These are phyloP conservation scores for Colistium nudipinnis DNA, from an alignment of 2,113 vertebrate genomes.

Conservation along the genomic window DNA sequence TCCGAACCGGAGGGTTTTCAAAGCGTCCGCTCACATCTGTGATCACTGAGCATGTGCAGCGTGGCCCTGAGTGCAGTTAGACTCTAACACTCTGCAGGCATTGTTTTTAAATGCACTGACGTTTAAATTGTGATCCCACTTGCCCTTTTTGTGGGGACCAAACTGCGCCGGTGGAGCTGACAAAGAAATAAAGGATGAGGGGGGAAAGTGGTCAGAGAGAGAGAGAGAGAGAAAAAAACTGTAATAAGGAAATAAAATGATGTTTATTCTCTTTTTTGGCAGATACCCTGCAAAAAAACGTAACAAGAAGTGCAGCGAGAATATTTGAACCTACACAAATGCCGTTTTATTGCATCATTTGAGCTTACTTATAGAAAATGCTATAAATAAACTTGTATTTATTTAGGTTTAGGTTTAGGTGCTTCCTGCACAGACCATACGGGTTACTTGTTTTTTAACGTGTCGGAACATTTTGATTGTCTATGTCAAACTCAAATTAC, in stretches of 20 bases:
- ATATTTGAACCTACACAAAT: too few relatives aligned
- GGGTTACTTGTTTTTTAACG: too few relatives aligned
- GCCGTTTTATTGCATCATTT: too few relatives aligned
- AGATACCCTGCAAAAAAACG: background rate
- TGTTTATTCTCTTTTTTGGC: background rate
- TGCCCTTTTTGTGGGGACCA: slow-evolving; percentile 69
- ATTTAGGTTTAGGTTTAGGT: too few relatives aligned
- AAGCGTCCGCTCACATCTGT: slow-evolving; percentile 71
- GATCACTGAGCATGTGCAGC: slow-evolving; percentile 53
- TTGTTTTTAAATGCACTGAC: slow-evolving; percentile 66
- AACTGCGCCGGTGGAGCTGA: slow-evolving; percentile 31
- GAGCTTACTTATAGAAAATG: too few relatives aligned
- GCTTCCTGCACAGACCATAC: too few relatives aligned
- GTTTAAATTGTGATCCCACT: slow-evolving; percentile 81
- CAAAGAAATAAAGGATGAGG: slow-evolving; percentile 17
- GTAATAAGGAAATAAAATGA: background rate
- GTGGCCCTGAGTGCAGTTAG: slow-evolving; percentile 73
- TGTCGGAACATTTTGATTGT: background rate
- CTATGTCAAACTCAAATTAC: background rate
- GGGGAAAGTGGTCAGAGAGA: background rate
- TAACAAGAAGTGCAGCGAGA: too few relatives aligned
- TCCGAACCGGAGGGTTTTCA: slow-evolving; percentile 58
- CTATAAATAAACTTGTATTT: too few relatives aligned
- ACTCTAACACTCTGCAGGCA: slow-evolving; percentile 76
- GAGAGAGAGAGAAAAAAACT: background rate